A percentile compares a stretch with the other conserved stretches of the same genome.
Evolutionary conservation across 2,113 vertebrate species (phyloP).

Genomic region (Gallinago jamesoni): DNA sequence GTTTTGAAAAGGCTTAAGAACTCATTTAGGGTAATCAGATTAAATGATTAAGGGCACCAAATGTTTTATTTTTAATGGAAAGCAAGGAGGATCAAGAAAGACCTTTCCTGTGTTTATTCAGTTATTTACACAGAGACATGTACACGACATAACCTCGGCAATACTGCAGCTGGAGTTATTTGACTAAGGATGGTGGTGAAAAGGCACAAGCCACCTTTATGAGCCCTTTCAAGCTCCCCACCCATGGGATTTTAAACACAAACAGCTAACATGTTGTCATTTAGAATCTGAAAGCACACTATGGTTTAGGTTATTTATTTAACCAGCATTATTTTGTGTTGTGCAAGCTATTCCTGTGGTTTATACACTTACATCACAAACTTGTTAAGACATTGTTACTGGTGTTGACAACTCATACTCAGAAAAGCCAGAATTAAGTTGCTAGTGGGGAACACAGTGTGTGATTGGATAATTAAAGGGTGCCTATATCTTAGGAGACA

Average conservation of each 20-base stretch:
- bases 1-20: not conserved
- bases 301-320: not conserved
- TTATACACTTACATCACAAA: not conserved
- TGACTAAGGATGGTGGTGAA: not conserved
- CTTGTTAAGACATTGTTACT: not conserved
- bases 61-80: not conserved
- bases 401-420: not conserved
- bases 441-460: not conserved
- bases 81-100: not conserved
- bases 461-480: not conserved
- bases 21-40: not conserved
- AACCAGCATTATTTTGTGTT: not conserved
- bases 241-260: not conserved
- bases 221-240: not conserved
- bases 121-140: not conserved
- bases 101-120: not conserved
- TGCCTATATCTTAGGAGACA: not conserved
- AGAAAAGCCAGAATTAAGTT: not conserved
- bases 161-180: not conserved
- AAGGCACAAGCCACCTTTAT: not conserved
- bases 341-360: not conserved
- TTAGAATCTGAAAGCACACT: not conserved
- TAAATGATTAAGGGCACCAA: not conserved
- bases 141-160: not conserved
- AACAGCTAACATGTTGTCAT: not conserved